A percentile compares a stretch with the other conserved stretches of the same genome.
Evolutionary conservation across 53 echinoderm and acorn worm genomes (phyloP).

Genomic region (Patiria pectinifera): DNA sequence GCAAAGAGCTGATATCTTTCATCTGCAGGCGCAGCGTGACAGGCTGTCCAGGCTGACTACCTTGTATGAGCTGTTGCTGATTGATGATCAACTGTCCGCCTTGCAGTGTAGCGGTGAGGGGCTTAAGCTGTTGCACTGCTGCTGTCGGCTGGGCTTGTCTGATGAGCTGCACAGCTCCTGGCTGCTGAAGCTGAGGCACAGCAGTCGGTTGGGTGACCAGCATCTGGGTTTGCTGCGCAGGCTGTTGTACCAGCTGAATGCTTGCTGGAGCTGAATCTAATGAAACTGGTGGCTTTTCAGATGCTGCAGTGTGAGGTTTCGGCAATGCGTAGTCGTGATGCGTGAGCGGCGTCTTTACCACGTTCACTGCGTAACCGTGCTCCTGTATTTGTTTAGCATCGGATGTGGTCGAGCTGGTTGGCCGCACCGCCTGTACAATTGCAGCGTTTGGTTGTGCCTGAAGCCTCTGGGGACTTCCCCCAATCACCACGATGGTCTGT

Average conservation of each 20-base stretch:
- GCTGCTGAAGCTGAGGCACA: conserved; percentile 16
- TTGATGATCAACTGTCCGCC: conserved; percentile 41
- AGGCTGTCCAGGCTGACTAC: conserved; percentile 67
- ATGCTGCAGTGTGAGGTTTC: background rate
- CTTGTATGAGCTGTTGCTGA: conserved; percentile 41
- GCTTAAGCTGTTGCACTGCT: conserved; percentile 21
- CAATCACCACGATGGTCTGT: conserved; percentile 44
- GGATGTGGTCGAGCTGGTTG: conserved; percentile 1
- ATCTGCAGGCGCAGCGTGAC: conserved; percentile 85
- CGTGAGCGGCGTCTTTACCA: conserved; percentile 25
- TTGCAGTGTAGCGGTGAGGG: conserved; percentile 44
- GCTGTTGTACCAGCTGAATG: conserved; percentile 24
- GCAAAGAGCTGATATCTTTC: conserved; percentile 76
- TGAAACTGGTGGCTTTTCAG: background rate
- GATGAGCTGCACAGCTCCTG: conserved; percentile 31
- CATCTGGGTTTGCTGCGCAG: conserved; percentile 15
- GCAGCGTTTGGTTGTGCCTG: background rate
- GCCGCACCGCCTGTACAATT: conserved; percentile 4
- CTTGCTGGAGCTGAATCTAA: conserved; percentile 12
- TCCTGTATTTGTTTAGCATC: conserved; percentile 36
- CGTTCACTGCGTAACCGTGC: conserved; percentile 48
- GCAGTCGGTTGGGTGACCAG: conserved; percentile 15
- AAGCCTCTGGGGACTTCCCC: conserved; percentile 45
- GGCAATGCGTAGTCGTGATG: conserved; percentile 54
- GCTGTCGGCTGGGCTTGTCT: background rate